Conservation (phyloP, 2,888 invertebrate genomes). For the Euzetes globulus region DNA sequence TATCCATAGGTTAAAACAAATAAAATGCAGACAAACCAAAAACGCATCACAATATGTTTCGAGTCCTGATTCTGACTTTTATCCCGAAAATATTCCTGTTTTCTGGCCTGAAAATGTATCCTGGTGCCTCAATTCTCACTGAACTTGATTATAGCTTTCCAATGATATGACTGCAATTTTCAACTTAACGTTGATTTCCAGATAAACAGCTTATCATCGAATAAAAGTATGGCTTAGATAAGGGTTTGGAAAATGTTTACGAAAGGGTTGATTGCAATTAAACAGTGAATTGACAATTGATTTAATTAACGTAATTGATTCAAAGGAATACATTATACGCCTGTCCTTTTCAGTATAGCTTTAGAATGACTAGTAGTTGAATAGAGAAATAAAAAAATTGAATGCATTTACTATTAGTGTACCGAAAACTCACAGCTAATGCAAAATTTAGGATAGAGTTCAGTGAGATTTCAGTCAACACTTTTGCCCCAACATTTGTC, state of each 20-base stretch:
- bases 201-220: background rate
- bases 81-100: too few relatives aligned
- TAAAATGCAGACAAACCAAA: too few relatives aligned
- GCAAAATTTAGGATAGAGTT: background rate
- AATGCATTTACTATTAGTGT: background rate
- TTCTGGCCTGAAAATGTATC: too few relatives aligned
- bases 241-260: background rate
- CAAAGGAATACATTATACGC: background rate
- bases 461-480: background rate
- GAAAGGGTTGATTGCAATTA: background rate
- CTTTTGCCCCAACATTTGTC: background rate
- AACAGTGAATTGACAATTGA: background rate
- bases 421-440: background rate
- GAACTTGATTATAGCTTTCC: background rate
- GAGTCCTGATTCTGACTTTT: too few relatives aligned
- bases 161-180: background rate
- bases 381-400: background rate
- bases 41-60: too few relatives aligned
- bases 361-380: background rate
- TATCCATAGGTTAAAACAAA: background rate
- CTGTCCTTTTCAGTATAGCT: background rate
- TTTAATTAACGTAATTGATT: background rate
- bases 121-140: too few relatives aligned
- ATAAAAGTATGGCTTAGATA: background rate
- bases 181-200: background rate